Percentiles rank a stretch among this genome's conserved stretches.
phyloP scores from a whole-genome alignment of 2,113 vertebrate genomes.

The Climacteris rufus region DNA sequence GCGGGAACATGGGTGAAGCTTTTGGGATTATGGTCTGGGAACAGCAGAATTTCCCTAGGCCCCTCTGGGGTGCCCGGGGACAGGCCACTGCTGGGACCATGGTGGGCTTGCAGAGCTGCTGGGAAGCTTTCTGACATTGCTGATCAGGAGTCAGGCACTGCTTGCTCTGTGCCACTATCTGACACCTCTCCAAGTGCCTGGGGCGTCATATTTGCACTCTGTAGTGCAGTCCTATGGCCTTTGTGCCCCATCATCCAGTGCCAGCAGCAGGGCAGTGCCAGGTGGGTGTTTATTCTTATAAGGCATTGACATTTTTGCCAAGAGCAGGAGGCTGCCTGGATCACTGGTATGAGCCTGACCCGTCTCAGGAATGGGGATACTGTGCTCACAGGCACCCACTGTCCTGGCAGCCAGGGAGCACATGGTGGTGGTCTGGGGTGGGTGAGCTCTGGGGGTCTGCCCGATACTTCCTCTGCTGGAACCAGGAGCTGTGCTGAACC shows the following conservation, averaged over 20 bases:
- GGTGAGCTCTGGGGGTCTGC: background rate
- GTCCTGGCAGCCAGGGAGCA: background rate
- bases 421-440: accelerated
- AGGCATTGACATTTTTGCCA: background rate
- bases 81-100: background rate
- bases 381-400: background rate
- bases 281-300: background rate
- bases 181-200: background rate
- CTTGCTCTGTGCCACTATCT: background rate
- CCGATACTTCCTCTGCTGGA: accelerated
- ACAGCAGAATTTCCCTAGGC: background rate
- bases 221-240: background rate
- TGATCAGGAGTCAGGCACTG: background rate
- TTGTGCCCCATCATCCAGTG: accelerated
- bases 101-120: accelerated
- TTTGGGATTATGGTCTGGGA: background rate
- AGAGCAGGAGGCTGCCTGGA: background rate
- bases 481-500: accelerated
- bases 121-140: background rate
- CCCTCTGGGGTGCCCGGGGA: background rate
- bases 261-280: background rate
- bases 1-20: constrained; percentile 27
- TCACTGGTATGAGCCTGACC: background rate
- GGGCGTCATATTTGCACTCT: background rate
- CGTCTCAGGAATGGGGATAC: accelerated